Evolutionary conservation across 2,113 vertebrate species (phyloP).

Genomic region (Etia nguti): DNA sequence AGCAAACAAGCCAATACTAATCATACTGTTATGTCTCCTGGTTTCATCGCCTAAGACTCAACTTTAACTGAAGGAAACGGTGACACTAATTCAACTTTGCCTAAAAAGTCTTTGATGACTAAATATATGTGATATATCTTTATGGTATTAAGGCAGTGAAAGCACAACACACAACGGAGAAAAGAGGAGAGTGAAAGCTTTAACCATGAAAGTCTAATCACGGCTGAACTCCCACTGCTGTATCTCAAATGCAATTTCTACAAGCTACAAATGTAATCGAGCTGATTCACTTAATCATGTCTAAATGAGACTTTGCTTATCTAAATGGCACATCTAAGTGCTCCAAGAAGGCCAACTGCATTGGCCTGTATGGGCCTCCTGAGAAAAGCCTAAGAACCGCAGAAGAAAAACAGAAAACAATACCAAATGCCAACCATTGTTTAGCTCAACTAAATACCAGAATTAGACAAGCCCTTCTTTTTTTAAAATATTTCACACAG

Average conservation of each 20-base stretch:
- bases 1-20: background rate
- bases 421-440: background rate
- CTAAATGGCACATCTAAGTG: background rate
- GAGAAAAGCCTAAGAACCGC: background rate
- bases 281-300: conserved; percentile 7
- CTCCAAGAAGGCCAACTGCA: background rate
- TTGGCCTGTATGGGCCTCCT: background rate
- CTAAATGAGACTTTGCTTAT: conserved; percentile 26
- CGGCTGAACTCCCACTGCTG: background rate
- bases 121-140: background rate
- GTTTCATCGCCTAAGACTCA: background rate
- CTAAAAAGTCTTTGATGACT: background rate
- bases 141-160: background rate
- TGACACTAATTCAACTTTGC: background rate
- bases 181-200: background rate
- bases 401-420: background rate
- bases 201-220: conserved; percentile 33
- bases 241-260: conserved; percentile 26
- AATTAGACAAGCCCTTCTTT: background rate
- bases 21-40: background rate
- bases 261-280: conserved; percentile 2
- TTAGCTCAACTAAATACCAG: background rate
- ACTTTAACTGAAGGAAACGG: background rate
- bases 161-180: background rate
- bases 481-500: background rate